Evolutionary conservation across 2,797 vertebrate species (phyloP).

Genomic region (Chaunax sp.): DNA sequence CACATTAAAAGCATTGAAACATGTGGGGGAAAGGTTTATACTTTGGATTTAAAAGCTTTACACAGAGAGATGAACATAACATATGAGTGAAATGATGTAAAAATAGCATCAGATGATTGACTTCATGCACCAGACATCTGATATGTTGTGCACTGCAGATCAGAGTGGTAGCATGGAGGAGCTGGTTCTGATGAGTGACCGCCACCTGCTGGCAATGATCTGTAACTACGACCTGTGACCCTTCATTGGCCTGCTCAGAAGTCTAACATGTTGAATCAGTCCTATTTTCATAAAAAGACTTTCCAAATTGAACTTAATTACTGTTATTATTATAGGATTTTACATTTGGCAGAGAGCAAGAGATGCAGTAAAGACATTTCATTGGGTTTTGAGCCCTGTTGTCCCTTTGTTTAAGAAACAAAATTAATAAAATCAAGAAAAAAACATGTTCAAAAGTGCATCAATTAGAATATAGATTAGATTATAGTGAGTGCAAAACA

Average conservation of each 20-base stretch:
- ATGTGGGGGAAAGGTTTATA: no score
- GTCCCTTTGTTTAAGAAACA: not conserved
- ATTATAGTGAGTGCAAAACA: not conserved
- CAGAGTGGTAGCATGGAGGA: no score
- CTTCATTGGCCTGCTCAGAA: constrained; percentile 23
- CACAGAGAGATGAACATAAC: no score
- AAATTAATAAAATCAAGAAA: no score
- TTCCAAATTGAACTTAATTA: no score
- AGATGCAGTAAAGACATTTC: not conserved
- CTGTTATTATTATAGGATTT: not conserved
- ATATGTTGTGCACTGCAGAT: not conserved
- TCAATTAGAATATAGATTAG: no score
- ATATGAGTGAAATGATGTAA: not conserved
- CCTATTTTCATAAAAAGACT: no score
- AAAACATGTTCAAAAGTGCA: no score
- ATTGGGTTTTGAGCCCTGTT: not conserved
- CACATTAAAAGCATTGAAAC: no score
- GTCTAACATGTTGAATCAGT: no score
- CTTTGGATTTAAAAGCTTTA: constrained; percentile 35
- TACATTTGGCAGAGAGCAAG: not conserved
- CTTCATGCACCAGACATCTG: not conserved
- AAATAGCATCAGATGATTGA: not conserved
- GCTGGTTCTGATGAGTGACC: constrained; percentile 25
- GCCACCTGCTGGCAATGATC: constrained; percentile 48
- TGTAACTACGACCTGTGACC: constrained; percentile 38